Evolutionary conservation across 2,888 invertebrate genomes (phyloP).

Genomic region (Cecidostiba fungosa): DNA sequence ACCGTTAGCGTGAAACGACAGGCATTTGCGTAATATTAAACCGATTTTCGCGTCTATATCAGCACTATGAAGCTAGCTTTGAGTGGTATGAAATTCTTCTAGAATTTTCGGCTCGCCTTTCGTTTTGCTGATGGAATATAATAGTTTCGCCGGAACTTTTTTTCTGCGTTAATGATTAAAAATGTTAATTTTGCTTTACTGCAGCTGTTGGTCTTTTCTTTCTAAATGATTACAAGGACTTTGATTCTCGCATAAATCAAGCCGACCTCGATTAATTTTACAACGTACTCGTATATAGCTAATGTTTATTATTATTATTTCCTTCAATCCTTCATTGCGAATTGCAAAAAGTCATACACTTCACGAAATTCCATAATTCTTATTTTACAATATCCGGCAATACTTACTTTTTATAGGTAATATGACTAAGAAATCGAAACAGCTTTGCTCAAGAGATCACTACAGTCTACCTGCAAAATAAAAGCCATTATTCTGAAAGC

Average conservation of each 20-base stretch:
- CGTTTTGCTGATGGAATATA: not conserved
- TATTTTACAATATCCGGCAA: constrained; percentile 44
- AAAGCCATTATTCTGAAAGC: not conserved
- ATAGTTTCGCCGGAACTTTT: not conserved
- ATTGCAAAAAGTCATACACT: not conserved
- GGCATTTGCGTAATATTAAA: constrained; percentile 11
- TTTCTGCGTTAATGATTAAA: not conserved
- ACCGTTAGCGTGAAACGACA: constrained; percentile 19
- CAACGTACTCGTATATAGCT: not conserved
- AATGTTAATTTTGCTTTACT: not conserved
- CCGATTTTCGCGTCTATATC: not conserved
- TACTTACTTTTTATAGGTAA: not conserved
- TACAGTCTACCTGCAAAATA: too few species aligned
- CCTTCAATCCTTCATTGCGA: constrained; percentile 8
- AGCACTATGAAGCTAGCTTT: not conserved
- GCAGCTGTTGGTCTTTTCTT: not conserved
- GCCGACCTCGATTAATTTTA: constrained; percentile 34
- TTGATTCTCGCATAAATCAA: not conserved
- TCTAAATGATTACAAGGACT: constrained; percentile 1
- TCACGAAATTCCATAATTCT: constrained; percentile 6
- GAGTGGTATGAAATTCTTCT: not conserved
- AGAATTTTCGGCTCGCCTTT: not conserved
- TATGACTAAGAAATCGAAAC: not conserved
- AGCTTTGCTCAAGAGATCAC: not conserved
- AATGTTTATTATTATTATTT: constrained; percentile 24